Evolutionary conservation across 2,888 invertebrate genomes (phyloP).

Genomic region (Celastrina argiolus): DNA sequence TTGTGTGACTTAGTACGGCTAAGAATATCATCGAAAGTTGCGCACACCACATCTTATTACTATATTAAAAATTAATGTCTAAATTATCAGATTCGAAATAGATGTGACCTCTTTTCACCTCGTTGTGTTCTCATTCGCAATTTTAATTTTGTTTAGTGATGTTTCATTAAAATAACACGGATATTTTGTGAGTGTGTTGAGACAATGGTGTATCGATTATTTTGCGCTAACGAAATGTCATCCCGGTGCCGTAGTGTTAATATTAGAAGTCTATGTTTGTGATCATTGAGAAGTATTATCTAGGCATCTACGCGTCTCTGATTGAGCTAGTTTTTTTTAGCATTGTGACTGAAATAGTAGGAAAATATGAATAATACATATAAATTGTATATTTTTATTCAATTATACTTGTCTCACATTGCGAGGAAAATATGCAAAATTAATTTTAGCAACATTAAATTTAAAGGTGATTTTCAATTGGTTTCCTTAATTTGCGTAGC

Average conservation of each 20-base stretch:
- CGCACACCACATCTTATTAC: constrained; percentile 61
- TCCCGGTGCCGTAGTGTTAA: constrained; percentile 74
- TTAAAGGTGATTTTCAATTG: constrained; percentile 1
- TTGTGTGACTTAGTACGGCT: constrained; percentile 59
- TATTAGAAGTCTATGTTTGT: constrained; percentile 76
- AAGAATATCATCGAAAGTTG: constrained; percentile 73
- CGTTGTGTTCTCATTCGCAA: constrained; percentile 17
- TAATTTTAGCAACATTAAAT: constrained; percentile 7
- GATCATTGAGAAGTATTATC: constrained; percentile 70
- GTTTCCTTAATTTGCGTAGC: constrained; percentile 6
- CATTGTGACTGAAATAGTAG: constrained; percentile 70
- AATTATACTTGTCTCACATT: constrained; percentile 30
- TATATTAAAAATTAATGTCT: constrained; percentile 52
- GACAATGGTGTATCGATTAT: constrained; percentile 79
- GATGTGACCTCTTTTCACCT: constrained; percentile 27
- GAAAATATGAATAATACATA: constrained; percentile 27
- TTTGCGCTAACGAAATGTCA: constrained; percentile 77
- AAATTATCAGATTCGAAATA: constrained; percentile 48
- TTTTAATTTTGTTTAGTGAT: constrained; percentile 29
- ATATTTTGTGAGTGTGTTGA: constrained; percentile 69
- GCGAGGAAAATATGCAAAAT: constrained; percentile 16
- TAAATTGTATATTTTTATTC: constrained; percentile 9
- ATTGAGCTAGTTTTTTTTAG: constrained; percentile 71
- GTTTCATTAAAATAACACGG: constrained; percentile 19
- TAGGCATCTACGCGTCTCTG: constrained; percentile 76